Conservation (phyloP, 2,888 invertebrate species). For the Ischnura elegans region DNA sequence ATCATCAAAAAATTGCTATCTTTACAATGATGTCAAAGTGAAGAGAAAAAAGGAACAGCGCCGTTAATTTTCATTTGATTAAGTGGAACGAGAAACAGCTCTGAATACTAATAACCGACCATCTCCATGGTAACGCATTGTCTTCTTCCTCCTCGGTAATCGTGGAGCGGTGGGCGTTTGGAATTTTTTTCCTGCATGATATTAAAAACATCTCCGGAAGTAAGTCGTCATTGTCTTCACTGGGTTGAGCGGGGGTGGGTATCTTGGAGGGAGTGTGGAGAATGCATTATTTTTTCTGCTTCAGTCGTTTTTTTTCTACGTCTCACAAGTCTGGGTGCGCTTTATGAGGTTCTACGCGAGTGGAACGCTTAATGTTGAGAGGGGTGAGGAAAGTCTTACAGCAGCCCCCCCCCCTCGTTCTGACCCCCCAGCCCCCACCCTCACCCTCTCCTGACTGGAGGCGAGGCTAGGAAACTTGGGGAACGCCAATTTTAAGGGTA, state of each 20-base stretch:
- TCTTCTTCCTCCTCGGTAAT: conserved; percentile 1
- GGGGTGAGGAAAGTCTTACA: background rate
- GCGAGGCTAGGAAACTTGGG: conserved; percentile 24
- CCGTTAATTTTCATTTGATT: background rate
- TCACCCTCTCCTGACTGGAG: background rate
- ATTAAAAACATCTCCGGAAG: conserved; percentile 34
- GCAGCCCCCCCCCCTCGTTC: background rate
- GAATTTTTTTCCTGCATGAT: conserved; percentile 47
- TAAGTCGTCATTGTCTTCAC: background rate
- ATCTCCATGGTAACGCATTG: background rate
- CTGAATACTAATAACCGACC: background rate
- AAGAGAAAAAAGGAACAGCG: background rate
- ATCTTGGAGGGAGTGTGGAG: background rate
- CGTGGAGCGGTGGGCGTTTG: background rate
- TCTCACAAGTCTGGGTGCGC: conserved; percentile 1
- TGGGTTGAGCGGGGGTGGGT: background rate
- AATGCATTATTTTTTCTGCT: conserved; percentile 1
- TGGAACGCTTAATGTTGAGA: conserved; percentile 44
- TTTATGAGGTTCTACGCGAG: conserved; percentile 45
- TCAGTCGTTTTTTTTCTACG: background rate
- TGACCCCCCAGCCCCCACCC: background rate
- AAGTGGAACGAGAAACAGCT: background rate
- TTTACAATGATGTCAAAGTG: background rate
- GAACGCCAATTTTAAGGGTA: conserved; percentile 58
- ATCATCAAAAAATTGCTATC: background rate